phyloP scores from a whole-genome alignment of 2,888 invertebrate species.

The Ephialtes manifestator region DNA sequence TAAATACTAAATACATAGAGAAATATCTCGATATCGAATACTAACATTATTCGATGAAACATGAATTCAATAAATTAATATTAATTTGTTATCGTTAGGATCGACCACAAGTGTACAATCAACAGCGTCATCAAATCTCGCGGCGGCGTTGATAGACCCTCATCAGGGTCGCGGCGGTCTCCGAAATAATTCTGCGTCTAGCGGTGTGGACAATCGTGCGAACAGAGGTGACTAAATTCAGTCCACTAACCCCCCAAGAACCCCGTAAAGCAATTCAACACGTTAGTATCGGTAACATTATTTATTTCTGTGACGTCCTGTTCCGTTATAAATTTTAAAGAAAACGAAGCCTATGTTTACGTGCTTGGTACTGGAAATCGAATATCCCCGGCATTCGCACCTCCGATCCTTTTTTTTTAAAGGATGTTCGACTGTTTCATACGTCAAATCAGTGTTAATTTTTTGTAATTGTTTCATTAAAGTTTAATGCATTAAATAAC shows the following conservation, averaged over 20 bases:
- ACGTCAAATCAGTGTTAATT: too few species aligned
- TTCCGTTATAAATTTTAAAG: slow-evolving; percentile 46
- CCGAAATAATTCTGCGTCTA: slow-evolving; percentile 81
- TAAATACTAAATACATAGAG: too few species aligned
- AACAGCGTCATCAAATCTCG: slow-evolving; percentile 87
- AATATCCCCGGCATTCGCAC: background rate
- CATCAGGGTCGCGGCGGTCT: slow-evolving; percentile 85
- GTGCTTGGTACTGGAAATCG: background rate
- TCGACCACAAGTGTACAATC: slow-evolving; percentile 85
- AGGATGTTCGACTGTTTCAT: too few species aligned
- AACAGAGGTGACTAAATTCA: slow-evolving; percentile 84
- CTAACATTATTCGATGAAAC: too few species aligned
- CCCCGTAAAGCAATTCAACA: slow-evolving; percentile 78
- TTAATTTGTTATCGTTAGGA: slow-evolving; percentile 74
- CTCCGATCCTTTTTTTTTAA: background rate
- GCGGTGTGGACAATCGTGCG: slow-evolving; percentile 82
- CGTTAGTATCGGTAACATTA: slow-evolving; percentile 78
- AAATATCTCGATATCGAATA: too few species aligned
- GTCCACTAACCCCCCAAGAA: slow-evolving; percentile 78
- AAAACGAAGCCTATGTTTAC: slow-evolving; percentile 24
- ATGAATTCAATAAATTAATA: background rate
- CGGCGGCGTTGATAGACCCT: slow-evolving; percentile 88
- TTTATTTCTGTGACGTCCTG: slow-evolving; percentile 56
- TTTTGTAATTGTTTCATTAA: too few species aligned
- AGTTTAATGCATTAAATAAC: too few species aligned